phyloP scores from a whole-genome alignment of 2,113 vertebrate genomes.

The Hydrolagus affinis region DNA sequence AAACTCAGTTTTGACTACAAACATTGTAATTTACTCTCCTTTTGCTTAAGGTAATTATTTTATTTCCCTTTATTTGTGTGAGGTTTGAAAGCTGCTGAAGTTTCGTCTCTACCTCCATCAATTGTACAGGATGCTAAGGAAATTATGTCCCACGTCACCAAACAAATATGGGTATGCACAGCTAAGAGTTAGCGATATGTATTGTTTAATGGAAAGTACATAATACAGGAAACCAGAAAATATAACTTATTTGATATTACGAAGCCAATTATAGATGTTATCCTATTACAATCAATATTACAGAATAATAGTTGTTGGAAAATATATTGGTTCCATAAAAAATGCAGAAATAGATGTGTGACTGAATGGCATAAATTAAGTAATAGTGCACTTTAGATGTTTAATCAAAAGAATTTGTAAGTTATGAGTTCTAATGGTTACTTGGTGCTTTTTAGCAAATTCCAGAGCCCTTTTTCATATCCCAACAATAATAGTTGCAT shows the following conservation, averaged over 20 bases:
- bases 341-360: no score
- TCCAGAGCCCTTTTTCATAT: no score
- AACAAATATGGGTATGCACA: slow-evolving; percentile 71
- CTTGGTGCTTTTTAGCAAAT: no score
- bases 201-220: not conserved
- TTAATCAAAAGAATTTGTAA: no score
- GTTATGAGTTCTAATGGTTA: no score
- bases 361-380: no score
- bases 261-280: not conserved
- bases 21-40: no score
- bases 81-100: slow-evolving; percentile 85
- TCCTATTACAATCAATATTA: not conserved
- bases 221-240: not conserved
- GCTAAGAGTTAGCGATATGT: not conserved
- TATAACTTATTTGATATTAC: slow-evolving; percentile 36
- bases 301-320: not conserved
- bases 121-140: slow-evolving; percentile 74
- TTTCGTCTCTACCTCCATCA: slow-evolving; percentile 67
- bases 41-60: not conserved
- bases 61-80: not conserved
- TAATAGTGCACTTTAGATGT: no score
- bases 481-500: no score
- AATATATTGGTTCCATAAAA: not conserved
- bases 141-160: slow-evolving; percentile 62
- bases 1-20: not conserved